These are phyloP conservation scores for Spilosoma lubricipeda DNA, from an alignment of 2,888 invertebrate species.

Conservation along the genomic window DNA sequence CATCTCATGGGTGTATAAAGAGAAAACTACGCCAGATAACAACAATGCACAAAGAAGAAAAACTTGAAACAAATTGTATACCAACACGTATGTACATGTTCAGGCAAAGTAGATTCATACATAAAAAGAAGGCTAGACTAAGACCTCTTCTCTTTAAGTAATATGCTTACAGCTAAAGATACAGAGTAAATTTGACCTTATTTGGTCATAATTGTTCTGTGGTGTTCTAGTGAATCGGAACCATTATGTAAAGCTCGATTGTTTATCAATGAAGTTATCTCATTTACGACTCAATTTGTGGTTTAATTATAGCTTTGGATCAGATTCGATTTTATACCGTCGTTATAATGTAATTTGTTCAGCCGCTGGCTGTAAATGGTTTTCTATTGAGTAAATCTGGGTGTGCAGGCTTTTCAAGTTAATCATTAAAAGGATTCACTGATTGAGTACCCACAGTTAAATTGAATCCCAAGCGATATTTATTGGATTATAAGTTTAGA, in stretches of 20 bases:
- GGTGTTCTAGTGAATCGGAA: neutral
- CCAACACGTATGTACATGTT: no score
- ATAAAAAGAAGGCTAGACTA: neutral
- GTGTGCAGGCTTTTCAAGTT: constrained; percentile 9
- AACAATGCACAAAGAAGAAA: no score
- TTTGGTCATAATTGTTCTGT: neutral
- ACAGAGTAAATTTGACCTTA: neutral
- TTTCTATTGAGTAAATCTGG: neutral
- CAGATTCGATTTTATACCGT: constrained; percentile 36
- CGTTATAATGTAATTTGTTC: constrained; percentile 17
- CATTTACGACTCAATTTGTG: constrained; percentile 50
- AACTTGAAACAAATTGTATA: no score
- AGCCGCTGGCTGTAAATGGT: constrained; percentile 18
- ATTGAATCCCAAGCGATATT: neutral
- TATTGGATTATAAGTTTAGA: neutral
- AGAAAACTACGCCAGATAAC: no score
- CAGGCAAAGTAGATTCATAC: no score
- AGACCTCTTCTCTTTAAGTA: neutral
- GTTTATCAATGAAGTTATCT: constrained; percentile 42
- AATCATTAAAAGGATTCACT: neutral
- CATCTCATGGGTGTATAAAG: no score
- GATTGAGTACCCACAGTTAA: neutral
- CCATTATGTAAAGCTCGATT: constrained; percentile 6
- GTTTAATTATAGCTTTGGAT: constrained; percentile 43
- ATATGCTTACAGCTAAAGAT: neutral